These are phyloP conservation scores for Daphoenositta chrysoptera DNA, from an alignment of 2,113 vertebrate genomes.

Conservation along the genomic window DNA sequence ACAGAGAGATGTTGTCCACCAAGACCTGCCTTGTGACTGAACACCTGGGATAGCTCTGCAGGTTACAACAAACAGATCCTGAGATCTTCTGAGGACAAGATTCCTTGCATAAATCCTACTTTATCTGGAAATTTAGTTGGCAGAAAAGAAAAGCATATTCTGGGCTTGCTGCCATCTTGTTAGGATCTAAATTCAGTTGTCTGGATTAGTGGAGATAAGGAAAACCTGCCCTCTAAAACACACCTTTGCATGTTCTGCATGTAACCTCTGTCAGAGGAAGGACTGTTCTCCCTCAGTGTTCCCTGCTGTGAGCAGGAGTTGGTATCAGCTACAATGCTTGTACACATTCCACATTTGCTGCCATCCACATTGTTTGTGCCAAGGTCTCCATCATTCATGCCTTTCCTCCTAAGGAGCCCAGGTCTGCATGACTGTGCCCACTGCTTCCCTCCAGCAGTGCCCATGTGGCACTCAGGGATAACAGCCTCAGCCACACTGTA, in stretches of 20 bases:
- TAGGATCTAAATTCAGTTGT: background rate
- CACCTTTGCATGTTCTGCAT: background rate
- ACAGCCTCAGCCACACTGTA: background rate
- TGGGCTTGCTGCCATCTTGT: slow-evolving; percentile 37
- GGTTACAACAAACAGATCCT: background rate
- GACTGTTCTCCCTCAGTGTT: background rate
- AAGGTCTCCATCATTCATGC: background rate
- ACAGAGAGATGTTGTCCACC: background rate
- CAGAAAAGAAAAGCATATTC: background rate
- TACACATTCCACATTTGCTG: background rate
- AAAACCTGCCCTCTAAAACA: background rate
- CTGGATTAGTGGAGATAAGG: background rate
- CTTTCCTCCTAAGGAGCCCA: background rate
- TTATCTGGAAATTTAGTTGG: background rate
- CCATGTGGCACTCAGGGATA: background rate
- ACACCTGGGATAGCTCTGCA: background rate
- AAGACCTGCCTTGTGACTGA: background rate
- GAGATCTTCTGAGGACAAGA: background rate
- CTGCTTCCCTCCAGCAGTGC: background rate
- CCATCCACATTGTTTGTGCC: background rate
- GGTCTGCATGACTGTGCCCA: background rate
- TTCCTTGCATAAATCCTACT: slow-evolving; percentile 14
- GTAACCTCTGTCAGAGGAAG: background rate
- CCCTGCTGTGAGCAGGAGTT: background rate
- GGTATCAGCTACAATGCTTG: background rate